Evolutionary conservation across 2,113 vertebrate species (phyloP).

Genomic region (Brachypodius melanocephalos): DNA sequence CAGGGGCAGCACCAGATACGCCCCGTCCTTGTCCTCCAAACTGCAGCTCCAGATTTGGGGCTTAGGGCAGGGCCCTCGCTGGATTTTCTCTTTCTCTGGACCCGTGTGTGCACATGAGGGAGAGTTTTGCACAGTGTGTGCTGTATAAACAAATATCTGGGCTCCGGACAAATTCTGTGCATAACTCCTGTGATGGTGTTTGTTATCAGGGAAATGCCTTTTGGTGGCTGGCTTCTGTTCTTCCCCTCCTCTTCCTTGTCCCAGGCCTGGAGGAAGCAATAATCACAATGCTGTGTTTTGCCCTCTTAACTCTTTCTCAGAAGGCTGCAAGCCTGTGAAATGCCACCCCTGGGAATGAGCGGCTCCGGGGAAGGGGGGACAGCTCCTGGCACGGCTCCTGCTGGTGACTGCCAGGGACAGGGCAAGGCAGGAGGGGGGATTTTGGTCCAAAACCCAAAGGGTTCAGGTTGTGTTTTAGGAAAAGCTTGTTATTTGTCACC

Average conservation of each 20-base stretch:
- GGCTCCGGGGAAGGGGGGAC: neutral
- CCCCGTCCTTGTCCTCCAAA: neutral
- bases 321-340: neutral
- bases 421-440: neutral
- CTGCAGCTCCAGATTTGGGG: neutral
- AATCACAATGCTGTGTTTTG: constrained; percentile 59
- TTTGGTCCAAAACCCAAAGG: neutral
- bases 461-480: neutral
- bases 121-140: neutral
- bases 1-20: rapidly evolving
- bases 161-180: constrained; percentile 35
- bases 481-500: neutral
- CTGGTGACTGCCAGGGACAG: neutral
- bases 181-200: constrained; percentile 38
- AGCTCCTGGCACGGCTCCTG: neutral
- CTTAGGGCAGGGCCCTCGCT: neutral
- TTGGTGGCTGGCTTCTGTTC: constrained; percentile 47
- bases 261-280: constrained; percentile 65
- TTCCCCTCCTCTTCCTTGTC: constrained; percentile 62
- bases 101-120: neutral
- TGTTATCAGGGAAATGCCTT: constrained; percentile 75
- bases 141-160: constrained; percentile 46
- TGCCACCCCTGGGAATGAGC: neutral
- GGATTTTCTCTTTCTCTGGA: neutral
- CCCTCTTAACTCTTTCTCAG: constrained; percentile 61